Percentiles rank a stretch among this genome's conserved stretches.
phyloP scores from a whole-genome alignment of 2,797 vertebrate genomes.

The Amblyraja radiata region DNA sequence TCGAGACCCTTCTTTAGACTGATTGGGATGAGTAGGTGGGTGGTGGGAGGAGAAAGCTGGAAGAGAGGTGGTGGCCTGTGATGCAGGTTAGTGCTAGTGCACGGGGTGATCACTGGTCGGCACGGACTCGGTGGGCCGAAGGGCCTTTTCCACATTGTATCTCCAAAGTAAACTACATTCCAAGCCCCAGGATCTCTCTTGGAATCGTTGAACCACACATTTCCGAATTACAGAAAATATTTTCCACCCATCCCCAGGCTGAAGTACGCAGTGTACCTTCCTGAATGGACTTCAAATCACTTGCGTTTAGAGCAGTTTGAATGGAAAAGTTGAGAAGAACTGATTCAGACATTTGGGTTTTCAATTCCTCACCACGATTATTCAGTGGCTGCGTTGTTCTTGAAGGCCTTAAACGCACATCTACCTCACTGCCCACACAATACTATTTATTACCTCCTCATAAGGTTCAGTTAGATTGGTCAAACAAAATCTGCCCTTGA shows the following conservation, averaged over 20 bases:
- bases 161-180: neutral
- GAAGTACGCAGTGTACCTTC: neutral
- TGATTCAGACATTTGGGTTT: neutral
- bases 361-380: neutral
- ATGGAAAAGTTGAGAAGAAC: neutral
- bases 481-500: too few species aligned
- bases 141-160: too few species aligned
- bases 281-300: neutral
- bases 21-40: too few species aligned
- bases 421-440: neutral
- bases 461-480: too few species aligned
- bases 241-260: neutral
- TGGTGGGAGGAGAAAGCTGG: too few species aligned
- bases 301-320: neutral
- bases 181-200: neutral
- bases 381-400: neutral
- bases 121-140: too few species aligned
- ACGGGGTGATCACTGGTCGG: too few species aligned
- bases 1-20: too few species aligned
- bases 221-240: neutral
- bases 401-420: neutral
- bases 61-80: too few species aligned
- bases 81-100: too few species aligned
- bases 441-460: too few species aligned
- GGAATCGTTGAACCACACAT: neutral